Conservation (phyloP, 2,888 invertebrate genomes). For the Brachyopa scutellaris region DNA sequence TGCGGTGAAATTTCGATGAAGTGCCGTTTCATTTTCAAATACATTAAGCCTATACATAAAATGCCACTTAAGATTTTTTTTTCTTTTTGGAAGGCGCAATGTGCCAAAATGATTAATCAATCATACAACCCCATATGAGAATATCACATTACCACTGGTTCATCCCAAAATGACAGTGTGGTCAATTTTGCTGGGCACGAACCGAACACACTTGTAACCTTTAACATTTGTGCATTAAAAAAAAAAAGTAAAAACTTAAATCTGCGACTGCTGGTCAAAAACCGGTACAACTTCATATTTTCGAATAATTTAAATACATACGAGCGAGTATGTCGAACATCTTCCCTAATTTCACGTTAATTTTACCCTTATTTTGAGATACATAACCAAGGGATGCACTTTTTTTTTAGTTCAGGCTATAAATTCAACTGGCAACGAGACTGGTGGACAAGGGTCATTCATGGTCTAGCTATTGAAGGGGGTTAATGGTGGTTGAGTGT, state of each 20-base stretch:
- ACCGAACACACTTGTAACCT: conserved; percentile 73
- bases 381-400: conserved; percentile 7
- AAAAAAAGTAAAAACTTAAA: no score
- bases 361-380: conserved; percentile 65
- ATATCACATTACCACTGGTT: conserved; percentile 70
- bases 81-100: not conserved
- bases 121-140: conserved; percentile 55
- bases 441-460: conserved; percentile 71
- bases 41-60: conserved; percentile 12
- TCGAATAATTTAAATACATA: conserved; percentile 40
- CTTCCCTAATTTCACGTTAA: conserved; percentile 46
- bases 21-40: not conserved
- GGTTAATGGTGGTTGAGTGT: conserved; percentile 72
- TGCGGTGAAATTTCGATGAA: not conserved
- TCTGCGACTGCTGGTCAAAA: conserved; percentile 43
- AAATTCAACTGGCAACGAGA: conserved; percentile 61
- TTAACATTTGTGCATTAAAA: conserved; percentile 51
- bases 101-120: conserved; percentile 73
- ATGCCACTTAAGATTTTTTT: not conserved
- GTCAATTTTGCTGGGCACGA: conserved; percentile 73
- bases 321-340: no score
- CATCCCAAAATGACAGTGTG: conserved; percentile 73
- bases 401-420: conserved; percentile 25
- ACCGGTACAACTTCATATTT: conserved; percentile 56
- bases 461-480: conserved; percentile 62